Percentiles rank a stretch among this genome's conserved stretches.
Conservation (phyloP, 1,140 invertebrate genomes). For the Phenacoccus solenopsis region DNA sequence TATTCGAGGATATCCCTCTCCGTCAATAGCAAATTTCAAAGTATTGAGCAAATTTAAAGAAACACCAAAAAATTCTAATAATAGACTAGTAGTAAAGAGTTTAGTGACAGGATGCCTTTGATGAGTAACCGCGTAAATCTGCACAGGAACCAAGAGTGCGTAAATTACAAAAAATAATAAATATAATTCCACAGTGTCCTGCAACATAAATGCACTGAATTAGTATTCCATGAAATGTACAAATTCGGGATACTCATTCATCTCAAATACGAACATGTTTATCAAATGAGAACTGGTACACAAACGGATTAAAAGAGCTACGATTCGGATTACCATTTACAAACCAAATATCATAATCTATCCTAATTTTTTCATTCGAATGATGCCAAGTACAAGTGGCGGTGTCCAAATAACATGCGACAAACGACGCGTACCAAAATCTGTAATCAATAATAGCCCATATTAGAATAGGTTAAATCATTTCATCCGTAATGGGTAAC, state of each 20-base stretch:
- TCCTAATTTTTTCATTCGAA: constrained; percentile 40
- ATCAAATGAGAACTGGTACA: constrained; percentile 95
- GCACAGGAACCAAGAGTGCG: constrained; percentile 70
- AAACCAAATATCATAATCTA: constrained; percentile 88
- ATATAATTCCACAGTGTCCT: constrained; percentile 84
- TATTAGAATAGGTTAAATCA: neutral
- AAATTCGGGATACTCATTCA: too few relatives aligned
- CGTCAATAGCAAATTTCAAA: constrained; percentile 79
- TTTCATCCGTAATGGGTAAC: too few relatives aligned
- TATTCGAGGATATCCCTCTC: constrained; percentile 65
- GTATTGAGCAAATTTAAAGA: constrained; percentile 79
- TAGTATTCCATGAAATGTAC: constrained; percentile 14
- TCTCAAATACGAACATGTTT: constrained; percentile 51
- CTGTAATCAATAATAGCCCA: constrained; percentile 37
- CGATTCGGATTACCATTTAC: constrained; percentile 89
- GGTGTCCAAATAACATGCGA: constrained; percentile 73
- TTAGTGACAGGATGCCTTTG: constrained; percentile 85
- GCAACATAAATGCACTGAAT: constrained; percentile 28
- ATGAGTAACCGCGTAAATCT: constrained; percentile 72
- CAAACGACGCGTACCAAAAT: constrained; percentile 92
- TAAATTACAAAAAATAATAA: constrained; percentile 79
- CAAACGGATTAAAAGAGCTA: constrained; percentile 67
- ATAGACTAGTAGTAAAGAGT: constrained; percentile 73
- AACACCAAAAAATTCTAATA: constrained; percentile 71
- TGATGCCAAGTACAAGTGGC: constrained; percentile 71